Base-by-base conservation (phyloP, 1,140 invertebrate genomes). In the Drosophila littoralis region DNA sequence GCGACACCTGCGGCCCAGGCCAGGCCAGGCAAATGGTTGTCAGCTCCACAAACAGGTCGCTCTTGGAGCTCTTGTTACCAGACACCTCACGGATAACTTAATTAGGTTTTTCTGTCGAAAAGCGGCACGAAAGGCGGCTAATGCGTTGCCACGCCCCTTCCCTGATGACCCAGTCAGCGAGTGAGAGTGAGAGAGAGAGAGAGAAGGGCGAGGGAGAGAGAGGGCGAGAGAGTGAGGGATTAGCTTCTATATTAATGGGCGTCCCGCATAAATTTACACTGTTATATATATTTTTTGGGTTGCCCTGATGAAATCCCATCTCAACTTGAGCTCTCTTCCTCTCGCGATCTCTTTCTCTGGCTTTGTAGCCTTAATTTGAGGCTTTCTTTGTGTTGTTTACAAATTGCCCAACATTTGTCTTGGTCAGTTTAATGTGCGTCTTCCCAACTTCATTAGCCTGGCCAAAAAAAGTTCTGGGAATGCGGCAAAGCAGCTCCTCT, bases 341-440 rank as follows among this genome's bases (percentile, higher is more conserved):
- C 12, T 32, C 7, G 13, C 28, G 6, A 17, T 22, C 68, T 12
- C 15, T 38, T 42, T 54, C 28, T 59, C n/a, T 15, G 4, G 6
- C 1, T 10, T 43, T 61, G 38, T 2, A 59, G 69, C 74, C 70
- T 60, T 67, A 79, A 66, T 82, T 83, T 42, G 59, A 55, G 28
- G 72, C 66, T 72, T 64, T 71, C 63, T 89, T 82, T 67, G 63
- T 55, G 55, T 48, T 36, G n/a, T 50, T 82, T 59, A 89, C 54
- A 89, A 90, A 89, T 89, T 64, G 51, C 48, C 35, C 42, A 15
- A n/a, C 77, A 89, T 89, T 89, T 71, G 64, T 89, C 85, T 75
- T 81, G 77, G 71, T 55, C 85, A 54, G 77, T 68, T 89, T 81
- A 89, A 90, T 78, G 84, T 90, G 84, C 76, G 82, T 88, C 68